Base-by-base conservation (phyloP, 2,888 invertebrate genomes). In the Epinotia bilunana region DNA sequence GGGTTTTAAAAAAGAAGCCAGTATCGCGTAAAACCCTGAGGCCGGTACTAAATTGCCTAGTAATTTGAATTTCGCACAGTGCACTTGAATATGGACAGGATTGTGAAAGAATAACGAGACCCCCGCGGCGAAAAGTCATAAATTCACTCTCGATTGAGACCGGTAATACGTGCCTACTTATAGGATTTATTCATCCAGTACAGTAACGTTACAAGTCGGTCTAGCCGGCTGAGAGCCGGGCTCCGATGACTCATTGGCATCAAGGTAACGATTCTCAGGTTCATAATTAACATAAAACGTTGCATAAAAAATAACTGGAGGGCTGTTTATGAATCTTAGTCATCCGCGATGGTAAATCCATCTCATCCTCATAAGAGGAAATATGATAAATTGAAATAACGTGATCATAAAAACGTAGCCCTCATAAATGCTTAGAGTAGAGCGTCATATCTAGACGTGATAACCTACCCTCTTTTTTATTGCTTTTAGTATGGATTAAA, bases 221-320 rank as follows among this genome's bases (percentile, higher is more conserved):
- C 87, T 88, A 88, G 90, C 86, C 85, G 87, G 86, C 88, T 87
- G 80, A 86, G 80, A 80, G 84, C 82, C 79, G 80, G 84, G 82
- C 85, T 79, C 85, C 81, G 82, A 86, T 92, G 92, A 92, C 86
- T 92, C 92, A 92, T 83, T 80, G 77, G 75, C 79, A 80, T 78
- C 83, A 83, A 84, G 83, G 82, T 75, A 72, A 72, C 65, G 74
- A 75, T 72, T 72, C 71, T 61, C 57, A 57, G 57, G n/a, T 73
- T 18, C 43, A 33, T 64, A 53, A 23, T 64, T 58, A 74, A 57
- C 49, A 65, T 62, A 72, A 55, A 67, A 72, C 11, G 28, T 57
- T 57, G 55, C 65, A 60, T 61, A 72, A 65, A 74, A 75, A 75
- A 62, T 55, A 55, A 70, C 23, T 74, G 60, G 75, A 67, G 57